Conservation (phyloP, 1,140 invertebrate species). For the Ceratina japonica region DNA sequence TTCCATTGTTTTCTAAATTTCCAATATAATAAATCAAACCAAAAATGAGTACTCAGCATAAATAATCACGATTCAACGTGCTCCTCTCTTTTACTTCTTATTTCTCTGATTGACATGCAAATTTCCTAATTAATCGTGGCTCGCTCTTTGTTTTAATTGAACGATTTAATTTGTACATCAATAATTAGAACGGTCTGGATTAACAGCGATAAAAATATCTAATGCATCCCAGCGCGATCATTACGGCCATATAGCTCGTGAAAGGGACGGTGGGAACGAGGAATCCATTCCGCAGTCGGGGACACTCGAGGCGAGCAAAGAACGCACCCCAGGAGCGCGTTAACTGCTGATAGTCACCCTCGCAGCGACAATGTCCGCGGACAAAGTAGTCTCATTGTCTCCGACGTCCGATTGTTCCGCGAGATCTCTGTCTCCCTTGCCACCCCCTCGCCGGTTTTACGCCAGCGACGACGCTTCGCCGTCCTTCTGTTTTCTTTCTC, state of each 20-base stretch:
- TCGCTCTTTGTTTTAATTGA: no score
- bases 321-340: constrained; percentile 13
- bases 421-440: constrained; percentile 1
- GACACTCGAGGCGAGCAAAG: constrained; percentile 1
- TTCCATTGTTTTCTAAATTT: no score
- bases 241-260: not conserved
- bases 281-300: not conserved
- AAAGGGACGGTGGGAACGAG: not conserved
- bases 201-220: not conserved
- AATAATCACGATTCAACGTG: no score
- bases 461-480: not conserved
- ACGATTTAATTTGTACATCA: no score
- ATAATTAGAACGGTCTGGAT: no score
- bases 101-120: no score
- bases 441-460: constrained; percentile 22
- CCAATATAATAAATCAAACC: no score
- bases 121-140: no score
- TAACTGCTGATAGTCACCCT: constrained; percentile 48
- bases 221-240: not conserved
- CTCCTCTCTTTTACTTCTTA: no score
- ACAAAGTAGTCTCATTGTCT: constrained; percentile 67
- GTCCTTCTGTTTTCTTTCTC: not conserved
- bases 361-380: constrained; percentile 30
- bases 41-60: no score
- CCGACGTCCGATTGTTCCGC: constrained; percentile 58